Evolutionary conservation across 2,888 invertebrate species (phyloP).

Genomic region (Geotrupes spiniger): DNA sequence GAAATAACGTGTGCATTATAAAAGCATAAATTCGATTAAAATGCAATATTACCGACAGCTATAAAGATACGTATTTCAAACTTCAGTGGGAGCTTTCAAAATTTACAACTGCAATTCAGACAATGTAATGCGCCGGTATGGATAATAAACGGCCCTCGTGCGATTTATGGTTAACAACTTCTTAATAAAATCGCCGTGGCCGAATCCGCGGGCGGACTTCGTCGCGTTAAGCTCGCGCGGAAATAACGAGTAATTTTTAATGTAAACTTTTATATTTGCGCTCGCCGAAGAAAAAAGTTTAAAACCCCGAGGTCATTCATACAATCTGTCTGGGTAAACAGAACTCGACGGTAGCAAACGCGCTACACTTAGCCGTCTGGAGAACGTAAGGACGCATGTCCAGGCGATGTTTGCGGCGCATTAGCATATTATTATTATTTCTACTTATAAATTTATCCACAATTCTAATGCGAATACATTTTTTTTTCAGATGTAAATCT

Average conservation of each 20-base stretch:
- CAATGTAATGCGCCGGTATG: no score
- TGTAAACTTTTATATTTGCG: conserved; percentile 30
- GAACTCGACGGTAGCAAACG: conserved; percentile 22
- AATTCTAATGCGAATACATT: no score
- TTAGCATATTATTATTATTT: conserved; percentile 29
- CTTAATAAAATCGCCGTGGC: conserved; percentile 3
- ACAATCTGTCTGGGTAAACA: conserved; percentile 33
- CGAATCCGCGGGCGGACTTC: conserved; percentile 21
- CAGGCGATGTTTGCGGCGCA: conserved; percentile 28
- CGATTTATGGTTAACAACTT: not conserved
- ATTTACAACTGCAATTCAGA: no score
- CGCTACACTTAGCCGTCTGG: conserved; percentile 28
- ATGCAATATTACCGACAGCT: no score
- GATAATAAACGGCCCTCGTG: no score
- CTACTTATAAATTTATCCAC: no score
- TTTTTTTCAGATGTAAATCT: no score
- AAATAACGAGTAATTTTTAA: conserved; percentile 33
- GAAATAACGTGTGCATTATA: no score
- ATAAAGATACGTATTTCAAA: no score
- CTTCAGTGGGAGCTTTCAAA: no score
- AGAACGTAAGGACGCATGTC: conserved; percentile 29
- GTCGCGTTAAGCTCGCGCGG: conserved; percentile 28
- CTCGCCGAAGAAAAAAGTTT: conserved; percentile 14
- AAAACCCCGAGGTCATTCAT: conserved; percentile 29
- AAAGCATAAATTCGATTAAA: no score